These are phyloP conservation scores for Peromyscus eremicus DNA, from an alignment of 2,797 vertebrate genomes.

Conservation along the genomic window DNA sequence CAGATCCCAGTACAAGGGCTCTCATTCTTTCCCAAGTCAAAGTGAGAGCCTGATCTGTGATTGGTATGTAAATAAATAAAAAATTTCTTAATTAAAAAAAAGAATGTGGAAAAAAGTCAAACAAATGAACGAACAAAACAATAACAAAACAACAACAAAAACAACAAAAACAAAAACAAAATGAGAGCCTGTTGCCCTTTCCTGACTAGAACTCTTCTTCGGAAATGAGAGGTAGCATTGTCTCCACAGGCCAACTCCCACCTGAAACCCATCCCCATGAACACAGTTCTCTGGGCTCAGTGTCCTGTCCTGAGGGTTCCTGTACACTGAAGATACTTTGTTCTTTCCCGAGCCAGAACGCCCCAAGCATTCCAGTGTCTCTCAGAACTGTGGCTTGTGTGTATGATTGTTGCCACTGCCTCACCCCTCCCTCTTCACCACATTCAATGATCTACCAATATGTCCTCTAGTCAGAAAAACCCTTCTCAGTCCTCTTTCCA, in stretches of 20 bases:
- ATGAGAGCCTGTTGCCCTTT: background rate
- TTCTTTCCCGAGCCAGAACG: background rate
- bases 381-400: background rate
- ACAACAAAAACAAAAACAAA: too few species aligned
- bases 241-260: background rate
- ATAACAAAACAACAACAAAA: too few species aligned
- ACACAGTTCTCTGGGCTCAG: background rate
- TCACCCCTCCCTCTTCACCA: background rate
- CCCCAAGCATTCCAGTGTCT: too few species aligned
- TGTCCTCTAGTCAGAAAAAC: background rate
- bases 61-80: too few species aligned
- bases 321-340: too few species aligned
- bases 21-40: background rate
- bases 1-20: background rate
- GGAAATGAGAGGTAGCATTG: too few species aligned
- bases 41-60: background rate
- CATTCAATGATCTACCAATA: background rate
- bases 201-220: background rate
- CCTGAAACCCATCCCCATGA: background rate
- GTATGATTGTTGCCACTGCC: too few species aligned
- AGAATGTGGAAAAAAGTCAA: too few species aligned
- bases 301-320: too few species aligned
- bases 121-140: too few species aligned
- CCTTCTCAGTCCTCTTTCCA: background rate
- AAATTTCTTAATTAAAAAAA: too few species aligned